Evolutionary conservation across 2,888 invertebrate genomes (phyloP), one percentile per base, ranked within the genome.

Genomic region (Acrobeloides nanus): DNA sequence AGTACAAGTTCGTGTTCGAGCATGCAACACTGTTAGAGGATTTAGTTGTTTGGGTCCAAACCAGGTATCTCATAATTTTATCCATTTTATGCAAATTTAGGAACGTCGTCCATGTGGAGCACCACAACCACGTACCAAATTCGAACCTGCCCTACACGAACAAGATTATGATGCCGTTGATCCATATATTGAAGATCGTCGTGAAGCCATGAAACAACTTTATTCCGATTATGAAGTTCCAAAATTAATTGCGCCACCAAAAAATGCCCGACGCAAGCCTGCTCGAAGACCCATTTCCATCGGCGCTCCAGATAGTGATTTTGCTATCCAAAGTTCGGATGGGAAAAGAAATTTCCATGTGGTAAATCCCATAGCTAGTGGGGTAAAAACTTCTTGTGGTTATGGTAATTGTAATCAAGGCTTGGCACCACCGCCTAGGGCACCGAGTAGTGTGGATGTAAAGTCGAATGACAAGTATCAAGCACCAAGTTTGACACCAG

Each of bases 11-110:
- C 60, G 72, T 18, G 72, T 73, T 5, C 54, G 72, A 2, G 72
- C 72, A 2, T 72, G 72, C 51, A 72, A 72, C 54, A 72, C 72
- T 1, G 68, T 72, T 33, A 49, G 64, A 21, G 72, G 72, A 18
- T 72, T 69, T 58, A 56, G 59, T 31, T 72, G 72, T 48, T 54
- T 66, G 20, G 72, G 72, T 1, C 56, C 61, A 4, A 71, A 71
- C 45, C 61, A 63, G 51, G 62, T 65, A 46, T 10, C 25, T 33
- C 31, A 35, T 35, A 7, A 15, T 40, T 1, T 15, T 12, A 23
- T 21, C 26, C 17, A 31, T 17, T 43, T 6, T 38, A n/a, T 8
- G 8, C 7, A 31, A 38, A 31, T 31, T 31, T 7, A 6, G 8
- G 8, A 31, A 15, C 39, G 32, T 20, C n/a, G 23, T 7, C 7